Evolutionary conservation across 2,797 vertebrate species (phyloP), one percentile per base, ranked within the genome.

Genomic region (Craterocephalus amniculus): DNA sequence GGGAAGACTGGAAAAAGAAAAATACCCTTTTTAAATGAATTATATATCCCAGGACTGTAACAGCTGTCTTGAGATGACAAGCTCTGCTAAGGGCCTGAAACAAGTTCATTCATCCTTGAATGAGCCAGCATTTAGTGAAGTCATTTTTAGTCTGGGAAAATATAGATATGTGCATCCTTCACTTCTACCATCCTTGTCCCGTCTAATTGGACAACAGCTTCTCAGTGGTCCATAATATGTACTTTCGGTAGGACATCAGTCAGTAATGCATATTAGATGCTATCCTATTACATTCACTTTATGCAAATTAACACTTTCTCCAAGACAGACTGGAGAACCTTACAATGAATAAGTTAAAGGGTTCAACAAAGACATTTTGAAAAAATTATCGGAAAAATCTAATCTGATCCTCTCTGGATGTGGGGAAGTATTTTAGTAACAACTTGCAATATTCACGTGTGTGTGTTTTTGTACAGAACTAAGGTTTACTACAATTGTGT

Each of bases 21-120:
- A n/a, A n/a, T n/a, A n/a, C n/a, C n/a, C n/a, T n/a, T n/a, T n/a
- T n/a, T n/a, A n/a, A n/a, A n/a, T n/a, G n/a, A n/a, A n/a, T n/a
- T n/a, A n/a, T n/a, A n/a, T n/a, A n/a, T n/a, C n/a, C n/a, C 31
- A 3, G 31, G 74, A 74, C 58, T 14, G 32, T 60, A 78, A 86
- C 83, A 79, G 72, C 87, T 90, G 88, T 70, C 69, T 72, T 81
- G 62, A 67, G 78, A 87, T 79, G 81, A 85, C 71, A 51, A 74
- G 57, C 70, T 84, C 57, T 75, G 63, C 63, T 62, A 38, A 59
- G 70, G 65, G 67, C 76, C 58, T 83, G 78, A 61, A 65, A 74
- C 71, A 58, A 66, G 49, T 71, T 80, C 78, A 58, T 77, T 83
- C 49, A 61, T 78, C 49, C 36, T 79, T 86, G 73, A 72, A 74